phyloP scores from a whole-genome alignment of 2,888 invertebrate species.

The Gibbula magus region DNA sequence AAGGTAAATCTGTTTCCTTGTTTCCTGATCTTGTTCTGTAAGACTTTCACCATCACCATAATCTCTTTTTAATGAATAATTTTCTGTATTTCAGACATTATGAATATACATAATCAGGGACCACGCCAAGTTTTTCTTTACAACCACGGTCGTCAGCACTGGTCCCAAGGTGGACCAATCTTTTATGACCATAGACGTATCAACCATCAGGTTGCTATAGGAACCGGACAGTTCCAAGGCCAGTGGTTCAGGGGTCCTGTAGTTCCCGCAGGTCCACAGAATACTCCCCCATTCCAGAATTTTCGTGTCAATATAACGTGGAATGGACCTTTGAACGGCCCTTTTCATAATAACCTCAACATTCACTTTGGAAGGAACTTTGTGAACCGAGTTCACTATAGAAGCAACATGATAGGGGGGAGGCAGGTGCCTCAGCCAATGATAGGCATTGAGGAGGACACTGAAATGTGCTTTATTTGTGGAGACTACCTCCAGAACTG shows the following conservation, averaged over 20 bases:
- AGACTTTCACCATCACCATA: no score
- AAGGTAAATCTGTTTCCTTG: no score
- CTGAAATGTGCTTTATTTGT: constrained; percentile 60
- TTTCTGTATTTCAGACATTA: constrained; percentile 33
- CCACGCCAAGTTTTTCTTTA: constrained; percentile 47
- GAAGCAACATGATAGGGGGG: constrained; percentile 25
- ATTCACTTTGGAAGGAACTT: constrained; percentile 25
- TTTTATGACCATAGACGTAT: constrained; percentile 45
- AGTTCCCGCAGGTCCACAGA: constrained; percentile 29
- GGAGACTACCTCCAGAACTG: constrained; percentile 65
- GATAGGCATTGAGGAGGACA: constrained; percentile 39
- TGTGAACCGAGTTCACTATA: constrained; percentile 29
- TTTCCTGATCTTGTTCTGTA: no score
- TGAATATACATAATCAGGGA: constrained; percentile 49
- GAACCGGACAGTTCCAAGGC: constrained; percentile 11
- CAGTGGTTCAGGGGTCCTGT: constrained; percentile 39
- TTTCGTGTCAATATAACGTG: constrained; percentile 47
- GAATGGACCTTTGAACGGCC: constrained; percentile 35
- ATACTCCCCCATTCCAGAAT: constrained; percentile 41
- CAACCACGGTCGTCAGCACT: constrained; percentile 47
- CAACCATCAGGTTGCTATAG: neutral
- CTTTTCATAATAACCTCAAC: constrained; percentile 4
- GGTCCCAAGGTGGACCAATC: constrained; percentile 48
- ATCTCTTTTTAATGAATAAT: neutral
- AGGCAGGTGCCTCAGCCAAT: constrained; percentile 26